Base-by-base conservation (phyloP, 1,140 invertebrate species). In the Brachionus manjavacas region DNA sequence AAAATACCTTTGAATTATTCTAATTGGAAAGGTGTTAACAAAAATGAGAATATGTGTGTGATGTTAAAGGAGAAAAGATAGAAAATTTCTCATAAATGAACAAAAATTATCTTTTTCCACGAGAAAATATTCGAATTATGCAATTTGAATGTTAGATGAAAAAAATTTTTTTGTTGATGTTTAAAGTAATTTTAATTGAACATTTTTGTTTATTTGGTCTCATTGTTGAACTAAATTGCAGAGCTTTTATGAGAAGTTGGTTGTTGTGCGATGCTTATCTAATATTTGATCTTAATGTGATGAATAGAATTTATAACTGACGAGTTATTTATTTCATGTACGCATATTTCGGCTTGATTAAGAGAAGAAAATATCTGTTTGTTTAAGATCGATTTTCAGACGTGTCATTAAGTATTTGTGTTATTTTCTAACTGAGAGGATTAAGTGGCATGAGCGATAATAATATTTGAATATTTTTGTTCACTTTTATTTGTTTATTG, bases 1-100 rank as follows among this genome's bases (percentile, higher is more conserved):
- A 76, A 76, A 76, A 76, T 76, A 49, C 72, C 72, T 52, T 49
- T 20, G 39, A 74, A 74, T 41, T 41, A 74, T 68, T 68, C 66
- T 41, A 74, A 74, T 74, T 74, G 35, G 16, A 41, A 11, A 74
- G 20, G 20, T 74, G 39, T 74, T 16, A 23, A 43, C 6, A 76
- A 49, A 12, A 76, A 76, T 35, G 43, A 60, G 52, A 60, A 60
- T 20, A 20, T 55, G 52, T 20, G 52, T 60, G 20, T 60, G 20
- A 11, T 25, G 52, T 60, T 6, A 20, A 9, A 23, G 52, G 16
- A 3, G 20, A 60, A 60, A 60, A 60, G n/a, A 60, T 60, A 64
- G 31, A 35, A 23, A 64, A 64, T 23, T 70, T 70, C 66, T 70
- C 66, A 70, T 70, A n/a, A 11, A 0, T 14, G 66, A 35, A 35